A percentile compares a stretch with the other conserved stretches of the same genome.
phyloP scores from a whole-genome alignment of 2,797 vertebrate species.

The Ctenosaura bakeri region DNA sequence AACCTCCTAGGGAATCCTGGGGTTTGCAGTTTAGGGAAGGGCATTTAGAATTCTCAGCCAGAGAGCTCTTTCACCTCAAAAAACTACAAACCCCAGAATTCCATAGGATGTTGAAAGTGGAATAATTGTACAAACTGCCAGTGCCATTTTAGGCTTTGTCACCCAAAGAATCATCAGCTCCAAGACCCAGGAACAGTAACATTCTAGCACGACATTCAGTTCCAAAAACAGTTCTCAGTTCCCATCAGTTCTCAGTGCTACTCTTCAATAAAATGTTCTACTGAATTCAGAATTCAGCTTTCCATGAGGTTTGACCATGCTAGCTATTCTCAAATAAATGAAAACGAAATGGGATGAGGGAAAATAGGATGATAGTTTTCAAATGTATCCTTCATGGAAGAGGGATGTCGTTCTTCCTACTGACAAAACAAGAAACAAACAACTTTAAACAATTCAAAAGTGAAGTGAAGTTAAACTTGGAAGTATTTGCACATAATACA shows the following conservation, averaged over 20 bases:
- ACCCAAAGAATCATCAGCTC: neutral
- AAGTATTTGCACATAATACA: neutral
- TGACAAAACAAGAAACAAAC: neutral
- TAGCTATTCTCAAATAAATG: neutral
- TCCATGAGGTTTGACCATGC: neutral
- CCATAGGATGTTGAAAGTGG: too few species aligned
- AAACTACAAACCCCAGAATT: too few species aligned
- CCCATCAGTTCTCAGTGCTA: neutral
- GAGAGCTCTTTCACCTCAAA: too few species aligned
- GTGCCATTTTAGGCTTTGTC: neutral
- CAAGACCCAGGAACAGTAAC: neutral
- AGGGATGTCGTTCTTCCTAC: neutral
- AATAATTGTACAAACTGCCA: neutral
- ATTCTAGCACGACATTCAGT: neutral
- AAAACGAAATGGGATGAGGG: too few species aligned
- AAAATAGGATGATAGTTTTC: neutral
- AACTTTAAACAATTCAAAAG: neutral
- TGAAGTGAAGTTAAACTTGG: neutral
- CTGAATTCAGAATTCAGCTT: constrained; percentile 4
- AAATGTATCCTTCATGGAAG: neutral
- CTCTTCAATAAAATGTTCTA: neutral
- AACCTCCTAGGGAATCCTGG: too few species aligned
- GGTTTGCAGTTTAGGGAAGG: too few species aligned
- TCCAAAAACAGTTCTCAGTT: neutral
- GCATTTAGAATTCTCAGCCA: too few species aligned